Conservation (phyloP, 2,888 invertebrate genomes). For the Thymelicus acteon region DNA sequence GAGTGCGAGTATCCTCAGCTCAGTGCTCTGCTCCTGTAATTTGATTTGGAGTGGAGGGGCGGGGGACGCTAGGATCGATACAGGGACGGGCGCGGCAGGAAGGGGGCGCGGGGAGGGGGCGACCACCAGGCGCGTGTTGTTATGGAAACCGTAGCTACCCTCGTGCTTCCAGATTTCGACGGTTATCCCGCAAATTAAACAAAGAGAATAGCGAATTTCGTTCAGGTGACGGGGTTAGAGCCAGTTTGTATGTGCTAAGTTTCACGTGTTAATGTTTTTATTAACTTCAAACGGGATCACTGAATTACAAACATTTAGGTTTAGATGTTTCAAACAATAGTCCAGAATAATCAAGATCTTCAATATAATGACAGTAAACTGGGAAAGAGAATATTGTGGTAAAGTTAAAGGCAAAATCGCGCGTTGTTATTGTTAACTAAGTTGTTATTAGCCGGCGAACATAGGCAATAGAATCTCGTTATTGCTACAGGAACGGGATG, state of each 20-base stretch:
- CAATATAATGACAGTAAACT: not conserved
- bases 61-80: conserved; percentile 64
- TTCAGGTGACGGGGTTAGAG: conserved; percentile 51
- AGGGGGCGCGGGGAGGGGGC: conserved; percentile 48
- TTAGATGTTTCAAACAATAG: too few species aligned
- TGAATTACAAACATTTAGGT: too few species aligned
- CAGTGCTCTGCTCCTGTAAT: conserved; percentile 73
- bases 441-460: conserved; percentile 34
- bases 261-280: conserved; percentile 26
- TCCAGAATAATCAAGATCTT: too few species aligned
- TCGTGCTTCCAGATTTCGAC: conserved; percentile 80
- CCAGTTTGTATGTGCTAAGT: conserved; percentile 30
- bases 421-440: conserved; percentile 23
- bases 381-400: conserved; percentile 12
- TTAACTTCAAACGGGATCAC: conserved; percentile 1
- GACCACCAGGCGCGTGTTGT: conserved; percentile 77
- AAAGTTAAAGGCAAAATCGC: conserved; percentile 26
- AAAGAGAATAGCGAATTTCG: conserved; percentile 75
- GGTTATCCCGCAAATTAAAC: conserved; percentile 80
- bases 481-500: conserved; percentile 31
- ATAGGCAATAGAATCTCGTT: conserved; percentile 37
- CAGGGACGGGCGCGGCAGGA: conserved; percentile 45
- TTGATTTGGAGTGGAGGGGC: conserved; percentile 80
- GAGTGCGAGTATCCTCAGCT: conserved; percentile 42
- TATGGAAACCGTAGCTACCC: conserved; percentile 81